Conservation (phyloP, 2,113 vertebrate genomes). For the Piaya cayana region DNA sequence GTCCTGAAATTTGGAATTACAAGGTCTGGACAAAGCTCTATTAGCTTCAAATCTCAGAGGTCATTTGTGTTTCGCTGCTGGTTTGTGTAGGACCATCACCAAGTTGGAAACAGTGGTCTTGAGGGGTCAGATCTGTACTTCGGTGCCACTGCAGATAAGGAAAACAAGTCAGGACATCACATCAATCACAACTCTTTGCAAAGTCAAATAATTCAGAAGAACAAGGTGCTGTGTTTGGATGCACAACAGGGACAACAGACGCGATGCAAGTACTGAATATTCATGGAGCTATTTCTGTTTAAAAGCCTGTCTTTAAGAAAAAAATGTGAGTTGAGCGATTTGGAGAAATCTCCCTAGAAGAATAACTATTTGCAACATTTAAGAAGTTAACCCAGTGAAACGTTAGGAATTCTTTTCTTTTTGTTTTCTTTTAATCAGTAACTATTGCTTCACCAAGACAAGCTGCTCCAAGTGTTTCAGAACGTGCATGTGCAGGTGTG, state of each 20-base stretch:
- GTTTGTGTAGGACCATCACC: neutral
- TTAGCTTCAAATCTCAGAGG: neutral
- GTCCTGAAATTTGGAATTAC: slow-evolving; percentile 25
- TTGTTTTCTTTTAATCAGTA: neutral
- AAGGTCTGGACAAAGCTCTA: slow-evolving; percentile 13
- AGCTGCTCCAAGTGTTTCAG: neutral
- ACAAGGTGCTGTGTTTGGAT: neutral
- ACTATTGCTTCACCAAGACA: neutral
- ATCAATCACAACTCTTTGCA: neutral
- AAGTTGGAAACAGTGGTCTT: neutral
- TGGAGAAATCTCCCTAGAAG: neutral
- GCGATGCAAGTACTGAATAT: neutral
- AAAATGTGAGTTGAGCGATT: neutral
- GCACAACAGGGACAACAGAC: neutral
- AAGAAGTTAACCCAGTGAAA: neutral
- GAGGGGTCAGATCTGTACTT: neutral
- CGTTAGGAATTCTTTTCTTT: neutral
- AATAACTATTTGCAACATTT: neutral
- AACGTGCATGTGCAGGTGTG: neutral
- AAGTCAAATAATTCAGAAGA: neutral
- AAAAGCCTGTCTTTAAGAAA: neutral
- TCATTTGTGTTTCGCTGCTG: neutral
- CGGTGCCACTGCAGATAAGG: neutral
- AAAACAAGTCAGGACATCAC: neutral
- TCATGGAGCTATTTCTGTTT: neutral